A percentile compares a stretch with the other conserved stretches of the same genome.
These are phyloP conservation scores for Dermochelys coriacea DNA, from an alignment of 2,797 vertebrate genomes.

Conservation along the genomic window DNA sequence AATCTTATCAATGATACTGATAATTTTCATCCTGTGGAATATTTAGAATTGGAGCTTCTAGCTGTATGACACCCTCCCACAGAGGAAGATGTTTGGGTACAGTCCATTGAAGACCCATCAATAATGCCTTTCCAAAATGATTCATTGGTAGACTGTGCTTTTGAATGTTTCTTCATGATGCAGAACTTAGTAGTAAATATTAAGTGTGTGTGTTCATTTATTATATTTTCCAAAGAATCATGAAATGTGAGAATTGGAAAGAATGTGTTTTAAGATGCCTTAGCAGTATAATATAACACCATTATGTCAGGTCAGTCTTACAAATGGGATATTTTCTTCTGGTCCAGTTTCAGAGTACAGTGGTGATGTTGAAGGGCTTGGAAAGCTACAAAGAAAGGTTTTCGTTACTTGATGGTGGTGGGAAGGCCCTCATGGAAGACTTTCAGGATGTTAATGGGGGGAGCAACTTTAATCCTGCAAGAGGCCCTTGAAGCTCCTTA, in stretches of 20 bases:
- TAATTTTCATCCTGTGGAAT: not conserved
- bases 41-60: not conserved
- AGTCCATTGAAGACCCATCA: not conserved
- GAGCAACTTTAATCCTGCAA: constrained; percentile 67
- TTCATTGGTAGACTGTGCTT: not conserved
- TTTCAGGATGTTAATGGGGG: constrained; percentile 48
- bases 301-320: not conserved
- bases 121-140: not conserved
- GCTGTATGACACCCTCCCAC: not conserved
- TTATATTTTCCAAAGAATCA: not conserved
- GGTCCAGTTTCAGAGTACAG: not conserved
- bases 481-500: constrained; percentile 54
- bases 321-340: constrained; percentile 15
- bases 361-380: constrained; percentile 16
- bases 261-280: not conserved
- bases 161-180: not conserved
- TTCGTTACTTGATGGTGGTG: constrained; percentile 46
- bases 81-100: not conserved
- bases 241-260: not conserved
- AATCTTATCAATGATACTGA: not conserved
- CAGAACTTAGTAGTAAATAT: not conserved
- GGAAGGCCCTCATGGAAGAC: constrained; percentile 40
- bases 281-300: not conserved
- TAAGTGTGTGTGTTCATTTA: not conserved
- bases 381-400: constrained; percentile 40